Conservation (phyloP, 2,888 invertebrate genomes). For the Tetragnatha montana region DNA sequence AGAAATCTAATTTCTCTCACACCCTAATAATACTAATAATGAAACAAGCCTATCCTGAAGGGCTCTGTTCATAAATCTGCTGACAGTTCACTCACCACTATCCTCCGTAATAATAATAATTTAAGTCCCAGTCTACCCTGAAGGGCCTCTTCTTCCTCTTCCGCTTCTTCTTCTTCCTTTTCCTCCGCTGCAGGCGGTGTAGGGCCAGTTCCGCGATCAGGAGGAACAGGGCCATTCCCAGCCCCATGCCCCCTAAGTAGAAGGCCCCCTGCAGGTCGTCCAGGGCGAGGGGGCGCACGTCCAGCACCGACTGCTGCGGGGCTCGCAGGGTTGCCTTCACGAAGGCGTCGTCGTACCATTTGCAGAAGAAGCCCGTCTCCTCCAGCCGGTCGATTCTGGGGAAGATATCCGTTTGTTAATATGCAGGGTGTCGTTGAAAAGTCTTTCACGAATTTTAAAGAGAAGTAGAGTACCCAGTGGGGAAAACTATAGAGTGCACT, state of each 20-base stretch:
- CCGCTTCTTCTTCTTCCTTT: neutral
- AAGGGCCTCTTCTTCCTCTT: neutral
- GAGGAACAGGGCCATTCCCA: neutral
- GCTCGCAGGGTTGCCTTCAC: slow-evolving; percentile 38
- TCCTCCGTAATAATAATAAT: neutral
- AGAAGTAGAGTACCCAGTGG: too few relatives aligned
- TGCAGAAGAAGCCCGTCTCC: slow-evolving; percentile 55
- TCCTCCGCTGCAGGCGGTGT: neutral
- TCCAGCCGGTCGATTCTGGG: slow-evolving; percentile 50
- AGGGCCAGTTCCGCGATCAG: neutral
- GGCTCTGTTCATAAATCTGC: too few relatives aligned
- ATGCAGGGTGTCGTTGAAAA: too few relatives aligned
- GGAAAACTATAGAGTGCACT: too few relatives aligned
- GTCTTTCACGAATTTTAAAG: too few relatives aligned
- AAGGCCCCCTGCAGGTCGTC: slow-evolving; percentile 64
- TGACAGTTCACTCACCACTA: too few relatives aligned
- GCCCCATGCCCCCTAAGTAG: slow-evolving; percentile 45
- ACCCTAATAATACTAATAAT: too few relatives aligned
- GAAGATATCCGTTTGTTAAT: neutral
- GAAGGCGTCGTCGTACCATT: slow-evolving; percentile 65
- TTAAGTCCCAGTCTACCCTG: neutral
- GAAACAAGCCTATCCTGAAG: too few relatives aligned
- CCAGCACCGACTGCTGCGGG: neutral
- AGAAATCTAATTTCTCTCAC: too few relatives aligned
- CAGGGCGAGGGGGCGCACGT: slow-evolving; percentile 36